Conservation (phyloP, 1,140 invertebrate genomes). For the Drosophila asahinai region DNA sequence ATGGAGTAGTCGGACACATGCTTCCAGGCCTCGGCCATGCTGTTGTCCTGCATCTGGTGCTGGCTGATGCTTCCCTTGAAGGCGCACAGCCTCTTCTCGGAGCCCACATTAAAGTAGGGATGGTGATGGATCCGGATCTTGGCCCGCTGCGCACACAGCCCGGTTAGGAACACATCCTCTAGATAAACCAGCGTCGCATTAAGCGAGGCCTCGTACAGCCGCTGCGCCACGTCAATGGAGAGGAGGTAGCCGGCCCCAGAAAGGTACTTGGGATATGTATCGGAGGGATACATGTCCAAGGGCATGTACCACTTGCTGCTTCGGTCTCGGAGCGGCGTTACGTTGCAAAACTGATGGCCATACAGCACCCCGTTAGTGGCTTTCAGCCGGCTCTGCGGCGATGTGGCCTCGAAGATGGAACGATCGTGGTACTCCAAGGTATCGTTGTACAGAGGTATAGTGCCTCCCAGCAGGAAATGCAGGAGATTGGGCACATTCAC, state of each 20-base stretch:
- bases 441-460: constrained; percentile 74
- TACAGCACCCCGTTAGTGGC: constrained; percentile 86
- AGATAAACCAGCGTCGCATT: constrained; percentile 90
- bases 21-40: constrained; percentile 70
- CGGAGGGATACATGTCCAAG: constrained; percentile 91
- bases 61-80: constrained; percentile 74
- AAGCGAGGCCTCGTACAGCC: constrained; percentile 90
- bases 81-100: constrained; percentile 59
- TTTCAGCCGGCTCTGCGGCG: constrained; percentile 59
- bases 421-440: constrained; percentile 72
- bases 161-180: constrained; percentile 95
- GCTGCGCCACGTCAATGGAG: constrained; percentile 88
- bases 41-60: constrained; percentile 73
- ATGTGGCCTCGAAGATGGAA: constrained; percentile 40
- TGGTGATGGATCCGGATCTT: constrained; percentile 62
- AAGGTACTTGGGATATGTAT: constrained; percentile 92
- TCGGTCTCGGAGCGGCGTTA: constrained; percentile 89
- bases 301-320: constrained; percentile 94
- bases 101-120: constrained; percentile 69
- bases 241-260: constrained; percentile 94
- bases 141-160: constrained; percentile 84
- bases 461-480: constrained; percentile 85
- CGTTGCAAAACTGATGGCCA: constrained; percentile 91
- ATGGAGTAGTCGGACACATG: constrained; percentile 72
- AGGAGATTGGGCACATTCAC: constrained; percentile 89